Base-by-base conservation (phyloP, 2,113 vertebrate species). In the Bambusicola thoracicus region DNA sequence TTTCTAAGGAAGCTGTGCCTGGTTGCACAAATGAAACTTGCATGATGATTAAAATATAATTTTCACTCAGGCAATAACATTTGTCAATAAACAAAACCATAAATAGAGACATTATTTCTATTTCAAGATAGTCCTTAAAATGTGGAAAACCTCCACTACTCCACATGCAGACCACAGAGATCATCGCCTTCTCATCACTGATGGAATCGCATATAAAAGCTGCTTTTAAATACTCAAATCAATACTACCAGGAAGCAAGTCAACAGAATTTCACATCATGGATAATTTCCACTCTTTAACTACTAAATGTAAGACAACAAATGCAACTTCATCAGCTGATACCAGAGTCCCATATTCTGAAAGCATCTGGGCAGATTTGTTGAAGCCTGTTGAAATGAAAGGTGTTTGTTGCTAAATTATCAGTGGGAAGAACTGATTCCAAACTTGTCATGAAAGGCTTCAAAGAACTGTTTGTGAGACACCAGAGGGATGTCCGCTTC, bases 11-110 rank as follows among this genome's bases (percentile, higher is more conserved):
- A 91, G 78, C 13, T 73, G 13, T 46, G 93, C 79, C 55, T 78
- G 69, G 90, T 81, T 68, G 59, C 36, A 77, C 85, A 92, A 90
- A 68, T 75, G 75, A 85, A 92, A 87, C 38, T 46, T 41, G 63
- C 56, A 19, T 1, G 25, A 85, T 89, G 89, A 72, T 94, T 81
- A 95, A 95, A 95, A 92, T 67, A 86, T 18, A 78, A 94, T 76
- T 92, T 92, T 92, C 86, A 77, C 38, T 85, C 61, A 36, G 70
- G 67, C 51, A 68, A 61, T 77, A 94, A 67, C 25, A 51, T 14
- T 59, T 83, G 29, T 73, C 27, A 49, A 55, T 87, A 90, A 87
- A 85, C 63, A 80, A 58, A 69, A 56, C 27, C 6, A 0, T 78
- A 89, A 85, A 92, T 19, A 80, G 63, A 86, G 63, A 73, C 49